Base-by-base conservation (phyloP, 2,888 invertebrate species). In the Aphidoletes aphidimyza region DNA sequence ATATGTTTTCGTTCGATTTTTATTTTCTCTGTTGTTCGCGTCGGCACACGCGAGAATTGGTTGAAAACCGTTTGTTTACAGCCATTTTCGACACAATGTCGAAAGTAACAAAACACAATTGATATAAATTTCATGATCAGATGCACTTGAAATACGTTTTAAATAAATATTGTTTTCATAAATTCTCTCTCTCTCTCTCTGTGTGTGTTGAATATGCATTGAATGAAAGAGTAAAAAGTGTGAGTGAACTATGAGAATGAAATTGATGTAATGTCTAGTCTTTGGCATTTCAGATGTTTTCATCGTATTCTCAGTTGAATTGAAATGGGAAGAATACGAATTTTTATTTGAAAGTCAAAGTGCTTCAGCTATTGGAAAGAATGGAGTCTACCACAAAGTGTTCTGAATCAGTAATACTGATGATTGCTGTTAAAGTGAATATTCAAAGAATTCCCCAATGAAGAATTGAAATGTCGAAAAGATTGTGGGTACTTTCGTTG, bases 391-490 rank as follows among this genome's bases (percentile, higher is more conserved):
- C 9, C 26, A 54, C 54, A 26, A 54, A 22, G 54, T 22, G 5
- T 26, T 54, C 5, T 11, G 26, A n/a, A 54, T 22, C n/a, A n/a
- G n/a, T n/a, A n/a, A n/a, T n/a, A n/a, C 69, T n/a, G 14, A 30
- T 69, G 69, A 30, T 69, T n/a, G n/a, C n/a, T n/a, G n/a, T n/a
- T n/a, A n/a, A n/a, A n/a, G 17, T 47, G 47, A 47, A 47, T 47
- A 42, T 42, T 42, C 42, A 42, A 17, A 17, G 69, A 69, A 69
- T 69, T 69, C 69, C 69, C 69, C 69, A 69, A 69, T 69, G 69
- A 5, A 30, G 14, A 69, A 69, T 69, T 69, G 69, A 69, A 30
- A 69, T 69, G 69, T 69, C 69, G 69, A 69, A 69, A 69, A 69
- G 69, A 69, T 69, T 3, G 54, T 69, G 11, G 30, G 11, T 11